Evolutionary conservation across 2,888 invertebrate genomes (phyloP).

Genomic region (Graphium colonna): DNA sequence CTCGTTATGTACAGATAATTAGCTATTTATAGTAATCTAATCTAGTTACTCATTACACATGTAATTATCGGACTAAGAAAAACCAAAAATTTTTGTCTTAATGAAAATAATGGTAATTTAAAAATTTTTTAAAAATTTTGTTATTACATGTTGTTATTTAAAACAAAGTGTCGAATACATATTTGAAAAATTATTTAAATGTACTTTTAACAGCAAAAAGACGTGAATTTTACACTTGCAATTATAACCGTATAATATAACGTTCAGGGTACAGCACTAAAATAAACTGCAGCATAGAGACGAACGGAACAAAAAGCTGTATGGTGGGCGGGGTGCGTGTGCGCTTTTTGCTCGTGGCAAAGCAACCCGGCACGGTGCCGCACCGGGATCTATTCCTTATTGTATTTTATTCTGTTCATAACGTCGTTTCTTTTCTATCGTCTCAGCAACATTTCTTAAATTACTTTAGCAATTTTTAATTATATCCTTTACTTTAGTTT

Average conservation of each 20-base stretch:
- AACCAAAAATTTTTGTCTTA: too few relatives aligned
- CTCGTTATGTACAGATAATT: too few relatives aligned
- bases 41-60: too few relatives aligned
- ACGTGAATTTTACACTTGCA: too few relatives aligned
- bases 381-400: constrained; percentile 62
- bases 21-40: too few relatives aligned
- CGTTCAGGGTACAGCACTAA: constrained; percentile 8
- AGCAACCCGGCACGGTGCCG: constrained; percentile 42
- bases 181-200: too few relatives aligned
- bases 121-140: too few relatives aligned
- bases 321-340: constrained; percentile 35
- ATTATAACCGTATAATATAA: constrained; percentile 12
- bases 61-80: too few relatives aligned
- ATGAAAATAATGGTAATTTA: too few relatives aligned
- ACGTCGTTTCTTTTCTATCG: constrained; percentile 62
- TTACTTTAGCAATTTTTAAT: constrained; percentile 27
- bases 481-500: constrained; percentile 34
- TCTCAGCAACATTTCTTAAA: constrained; percentile 45
- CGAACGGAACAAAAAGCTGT: constrained; percentile 23
- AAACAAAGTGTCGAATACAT: too few relatives aligned
- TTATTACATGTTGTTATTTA: too few relatives aligned
- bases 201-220: too few relatives aligned
- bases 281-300: constrained; percentile 17
- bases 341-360: constrained; percentile 49
- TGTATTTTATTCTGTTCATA: constrained; percentile 70